Base-by-base conservation (phyloP, 1,140 invertebrate species). In the Drosophila saltans region DNA sequence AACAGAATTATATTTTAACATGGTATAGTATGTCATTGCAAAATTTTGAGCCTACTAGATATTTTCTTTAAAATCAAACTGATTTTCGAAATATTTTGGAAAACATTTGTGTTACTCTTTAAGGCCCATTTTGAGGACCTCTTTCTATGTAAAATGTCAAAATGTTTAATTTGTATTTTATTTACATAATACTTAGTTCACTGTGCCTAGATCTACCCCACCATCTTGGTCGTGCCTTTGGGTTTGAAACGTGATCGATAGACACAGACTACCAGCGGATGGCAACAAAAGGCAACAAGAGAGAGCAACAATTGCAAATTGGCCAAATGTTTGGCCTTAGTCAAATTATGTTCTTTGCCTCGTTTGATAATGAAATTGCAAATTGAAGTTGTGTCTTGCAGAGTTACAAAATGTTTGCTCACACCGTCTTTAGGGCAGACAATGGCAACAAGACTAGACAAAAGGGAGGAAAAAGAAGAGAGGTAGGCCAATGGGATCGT, bases 211-310 rank as follows among this genome's bases (percentile, higher is more conserved):
- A 41, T 66, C 73, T 66, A 68, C 57, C 62, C 58, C 6, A 24
- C 45, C 76, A 65, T 70, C 72, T 72, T 67, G 76, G 80, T 80
- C 83, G 77, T 89, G 80, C 70, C 83, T 83, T 78, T 84, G 74
- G 66, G 80, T 81, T 89, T 74, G 80, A 91, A 88, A 91, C 90
- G 90, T 91, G 90, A 91, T 91, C 90, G 90, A 91, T 91, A 79
- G 90, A 88, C 85, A 88, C 82, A 60, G 82, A 91, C 90, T 86
- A 84, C 85, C 75, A 81, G 61, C 57, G 61, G 45, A 39, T 61
- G 62, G 66, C 36, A 59, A 33, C 24, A 57, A 36, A 58, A 64
- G 41, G 26, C 36, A 43, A 67, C 16, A 16, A 16, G 16, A 16
- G 55, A 33, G 36, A 41, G 40, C 62, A 72, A 66, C 72, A 80